Conservation (phyloP, 2,113 vertebrate species). For the Callocephalon fimbriatum region DNA sequence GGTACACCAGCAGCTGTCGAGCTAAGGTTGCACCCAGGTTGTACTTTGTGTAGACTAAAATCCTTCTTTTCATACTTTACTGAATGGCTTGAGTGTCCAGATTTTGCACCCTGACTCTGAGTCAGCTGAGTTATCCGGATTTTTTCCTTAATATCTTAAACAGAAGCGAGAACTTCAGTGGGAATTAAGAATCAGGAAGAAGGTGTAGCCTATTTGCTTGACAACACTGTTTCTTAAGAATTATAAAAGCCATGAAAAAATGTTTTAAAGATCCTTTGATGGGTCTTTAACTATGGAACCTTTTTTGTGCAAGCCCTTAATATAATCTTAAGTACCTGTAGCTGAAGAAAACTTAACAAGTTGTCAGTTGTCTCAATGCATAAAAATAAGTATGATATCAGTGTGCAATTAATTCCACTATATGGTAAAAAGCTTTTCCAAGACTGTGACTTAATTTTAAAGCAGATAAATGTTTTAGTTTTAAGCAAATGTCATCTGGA, state of each 20-base stretch:
- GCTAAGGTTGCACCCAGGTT: neutral
- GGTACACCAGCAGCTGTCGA: neutral
- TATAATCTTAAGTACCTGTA: conserved; percentile 1
- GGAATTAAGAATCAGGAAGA: neutral
- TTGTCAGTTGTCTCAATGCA: neutral
- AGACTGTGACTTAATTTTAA: neutral
- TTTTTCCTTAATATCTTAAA: neutral
- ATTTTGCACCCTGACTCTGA: neutral
- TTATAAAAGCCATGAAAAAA: neutral
- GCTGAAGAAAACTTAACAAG: neutral
- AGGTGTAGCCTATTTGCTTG: neutral
- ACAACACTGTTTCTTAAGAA: neutral
- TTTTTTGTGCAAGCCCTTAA: neutral
- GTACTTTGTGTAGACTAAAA: neutral
- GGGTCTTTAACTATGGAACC: neutral
- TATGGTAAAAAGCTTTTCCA: neutral
- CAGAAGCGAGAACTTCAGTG: neutral
- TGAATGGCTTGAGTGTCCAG: neutral
- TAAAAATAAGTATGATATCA: conserved; percentile 2
- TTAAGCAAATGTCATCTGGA: neutral
- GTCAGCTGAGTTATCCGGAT: neutral
- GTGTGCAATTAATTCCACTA: neutral
- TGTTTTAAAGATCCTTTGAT: neutral
- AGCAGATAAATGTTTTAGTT: neutral
- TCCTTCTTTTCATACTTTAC: neutral